Evolutionary conservation across 2,113 vertebrate species (phyloP), one percentile per base, ranked within the genome.

Genomic region (Macquaria australasica): DNA sequence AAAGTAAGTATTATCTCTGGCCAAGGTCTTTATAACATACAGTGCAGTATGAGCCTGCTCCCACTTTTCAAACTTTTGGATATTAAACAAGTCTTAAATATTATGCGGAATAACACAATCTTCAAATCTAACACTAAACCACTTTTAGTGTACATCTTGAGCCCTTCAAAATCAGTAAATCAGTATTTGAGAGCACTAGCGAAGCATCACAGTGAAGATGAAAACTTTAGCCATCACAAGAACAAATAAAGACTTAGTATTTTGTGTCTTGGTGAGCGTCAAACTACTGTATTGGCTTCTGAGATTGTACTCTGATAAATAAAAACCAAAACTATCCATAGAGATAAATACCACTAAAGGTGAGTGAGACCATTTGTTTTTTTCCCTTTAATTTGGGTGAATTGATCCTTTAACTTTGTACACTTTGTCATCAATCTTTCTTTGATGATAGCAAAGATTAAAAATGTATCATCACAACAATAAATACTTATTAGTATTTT

Each of bases 271-370:
- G 14, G 28, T 60, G 11, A 14, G 11, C 20, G 5, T 71, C 31
- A 23, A 23, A 41, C 15, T 58, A 18, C 8, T 41, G 34, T 43
- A 45, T 43, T 59, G 7, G 6, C 8, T 39, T 39, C 8, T 34
- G 45, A 63, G 45, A 64, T 37, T 75, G 41, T 74, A 28, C 56
- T 45, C 55, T 18, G n/a, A 31, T 28, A 74, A 60, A 74, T 45
- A 9, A 15, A 48, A 51, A 39, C 39, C 59, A 23, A 62, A 39
- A 53, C 73, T 51, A 11, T 39, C 14, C 2, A 8, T 51, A 16
- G 9, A 25, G 23, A 73, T n/a, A 39, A 72, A 53, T 9, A n/a
- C n/a, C 18, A 31, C 39, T 48, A 48, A 31, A 48, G 16, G 5
- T 60, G 7, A 20, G n/a, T 50, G n/a, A 48, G 41, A 28, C 7